Conservation (phyloP, 2,888 invertebrate genomes). For the Epistrophe grossulariae region DNA sequence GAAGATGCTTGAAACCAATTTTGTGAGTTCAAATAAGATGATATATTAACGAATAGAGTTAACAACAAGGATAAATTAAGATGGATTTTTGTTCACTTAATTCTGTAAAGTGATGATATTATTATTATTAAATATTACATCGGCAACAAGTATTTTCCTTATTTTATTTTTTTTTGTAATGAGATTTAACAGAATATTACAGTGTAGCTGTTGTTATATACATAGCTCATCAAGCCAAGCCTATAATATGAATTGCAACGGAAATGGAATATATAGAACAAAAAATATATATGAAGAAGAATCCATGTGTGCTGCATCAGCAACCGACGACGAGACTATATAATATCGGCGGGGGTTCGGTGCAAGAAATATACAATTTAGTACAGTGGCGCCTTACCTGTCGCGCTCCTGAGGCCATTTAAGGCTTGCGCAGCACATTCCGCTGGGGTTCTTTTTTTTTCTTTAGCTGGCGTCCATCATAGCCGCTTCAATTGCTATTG, state of each 20-base stretch:
- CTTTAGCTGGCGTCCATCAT: slow-evolving; percentile 13
- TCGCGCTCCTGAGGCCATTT: slow-evolving; percentile 71
- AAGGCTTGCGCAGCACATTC: slow-evolving; percentile 55
- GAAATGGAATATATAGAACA: slow-evolving; percentile 23
- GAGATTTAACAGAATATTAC: slow-evolving; percentile 29
- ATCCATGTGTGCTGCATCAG: slow-evolving; percentile 23
- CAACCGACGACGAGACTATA: background rate
- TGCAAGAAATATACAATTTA: slow-evolving; percentile 53
- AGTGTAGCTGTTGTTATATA: background rate
- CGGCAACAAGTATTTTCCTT: slow-evolving; percentile 22
- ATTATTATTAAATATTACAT: background rate
- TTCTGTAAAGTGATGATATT: slow-evolving; percentile 10
- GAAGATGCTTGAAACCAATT: background rate
- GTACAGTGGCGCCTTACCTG: slow-evolving; percentile 71
- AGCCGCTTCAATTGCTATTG: slow-evolving; percentile 16
- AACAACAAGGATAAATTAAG: background rate
- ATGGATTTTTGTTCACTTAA: background rate
- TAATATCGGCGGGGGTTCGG: slow-evolving; percentile 24
- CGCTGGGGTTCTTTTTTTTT: slow-evolving; percentile 25
- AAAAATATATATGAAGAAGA: background rate
- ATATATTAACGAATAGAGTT: too few species aligned
- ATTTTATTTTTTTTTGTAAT: slow-evolving; percentile 5
- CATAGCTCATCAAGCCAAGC: slow-evolving; percentile 25
- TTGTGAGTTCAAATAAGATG: too few species aligned
- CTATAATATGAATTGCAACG: slow-evolving; percentile 9